phyloP scores from a whole-genome alignment of 2,797 vertebrate species.

The Tolypeutes matacus region DNA sequence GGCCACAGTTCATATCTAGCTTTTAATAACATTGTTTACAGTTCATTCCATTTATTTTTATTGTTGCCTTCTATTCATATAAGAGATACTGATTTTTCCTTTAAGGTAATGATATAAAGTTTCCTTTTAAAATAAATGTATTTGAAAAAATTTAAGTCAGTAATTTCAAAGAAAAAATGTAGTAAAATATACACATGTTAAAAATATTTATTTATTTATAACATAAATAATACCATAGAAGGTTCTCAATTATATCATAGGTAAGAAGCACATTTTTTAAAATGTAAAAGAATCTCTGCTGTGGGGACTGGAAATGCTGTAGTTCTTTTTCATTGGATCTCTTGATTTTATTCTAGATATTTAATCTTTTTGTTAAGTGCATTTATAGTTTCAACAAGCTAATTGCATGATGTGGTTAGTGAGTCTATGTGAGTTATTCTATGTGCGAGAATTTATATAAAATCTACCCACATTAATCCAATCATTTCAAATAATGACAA shows the following conservation, averaged over 20 bases:
- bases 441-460: neutral
- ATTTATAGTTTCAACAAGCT: neutral
- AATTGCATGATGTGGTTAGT: neutral
- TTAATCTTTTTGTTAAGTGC: neutral
- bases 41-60: neutral
- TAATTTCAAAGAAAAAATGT: neutral
- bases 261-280: neutral
- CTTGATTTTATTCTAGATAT: neutral
- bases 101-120: neutral
- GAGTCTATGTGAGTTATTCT: neutral
- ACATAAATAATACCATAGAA: neutral
- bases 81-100: neutral
- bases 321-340: neutral
- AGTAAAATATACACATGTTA: neutral
- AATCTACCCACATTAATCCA: neutral
- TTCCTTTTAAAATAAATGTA: neutral
- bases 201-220: neutral
- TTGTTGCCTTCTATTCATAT: neutral
- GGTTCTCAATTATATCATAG: neutral
- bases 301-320: neutral
- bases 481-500: constrained; percentile 25
- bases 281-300: neutral
- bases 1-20: neutral
- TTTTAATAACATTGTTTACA: neutral
- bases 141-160: neutral